Conservation (phyloP, 2,888 invertebrate genomes). For the Mactromeris polynyma region DNA sequence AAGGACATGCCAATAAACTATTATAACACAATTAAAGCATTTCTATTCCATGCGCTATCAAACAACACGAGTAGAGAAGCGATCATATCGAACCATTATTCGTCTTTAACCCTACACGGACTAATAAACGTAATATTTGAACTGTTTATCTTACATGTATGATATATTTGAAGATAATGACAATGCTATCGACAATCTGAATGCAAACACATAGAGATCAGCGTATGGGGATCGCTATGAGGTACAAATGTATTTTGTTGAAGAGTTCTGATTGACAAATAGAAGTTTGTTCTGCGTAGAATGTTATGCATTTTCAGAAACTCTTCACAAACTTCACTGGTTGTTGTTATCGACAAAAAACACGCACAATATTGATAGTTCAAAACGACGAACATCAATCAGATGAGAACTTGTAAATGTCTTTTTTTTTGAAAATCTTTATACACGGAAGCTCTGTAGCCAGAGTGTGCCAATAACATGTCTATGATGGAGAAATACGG, state of each 20-base stretch:
- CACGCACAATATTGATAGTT: slow-evolving; percentile 3
- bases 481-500: background rate
- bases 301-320: background rate
- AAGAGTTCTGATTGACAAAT: slow-evolving; percentile 5
- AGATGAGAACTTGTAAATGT: background rate
- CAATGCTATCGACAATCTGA: background rate
- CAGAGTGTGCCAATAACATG: background rate
- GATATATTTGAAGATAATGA: background rate
- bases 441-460: background rate
- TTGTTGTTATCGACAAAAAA: background rate
- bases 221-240: background rate
- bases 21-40: background rate
- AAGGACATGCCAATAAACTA: background rate
- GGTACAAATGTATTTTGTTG: background rate
- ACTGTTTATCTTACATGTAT: background rate
- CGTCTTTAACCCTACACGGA: background rate
- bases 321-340: background rate
- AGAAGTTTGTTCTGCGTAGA: background rate
- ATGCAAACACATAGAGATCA: background rate
- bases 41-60: background rate
- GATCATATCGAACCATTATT: background rate
- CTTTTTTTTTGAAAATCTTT: background rate
- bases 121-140: background rate
- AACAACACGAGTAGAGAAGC: background rate
- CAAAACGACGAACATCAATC: background rate